phyloP scores from a whole-genome alignment of 2,113 vertebrate species.

The Limnothrissa miodon region DNA sequence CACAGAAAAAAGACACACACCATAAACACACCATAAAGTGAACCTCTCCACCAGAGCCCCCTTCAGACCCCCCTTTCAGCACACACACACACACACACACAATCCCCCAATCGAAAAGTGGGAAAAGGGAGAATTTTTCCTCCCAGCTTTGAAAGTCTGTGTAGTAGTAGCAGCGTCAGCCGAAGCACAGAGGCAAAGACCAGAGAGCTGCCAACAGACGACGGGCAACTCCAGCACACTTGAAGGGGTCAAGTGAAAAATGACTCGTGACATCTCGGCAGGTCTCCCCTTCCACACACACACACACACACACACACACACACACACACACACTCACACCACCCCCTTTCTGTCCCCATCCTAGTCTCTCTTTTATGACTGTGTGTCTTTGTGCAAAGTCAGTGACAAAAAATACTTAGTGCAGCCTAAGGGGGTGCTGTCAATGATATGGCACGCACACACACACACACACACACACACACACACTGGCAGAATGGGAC shows the following conservation, averaged over 20 bases:
- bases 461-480: not conserved
- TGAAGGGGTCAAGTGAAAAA: constrained; percentile 17
- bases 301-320: no score
- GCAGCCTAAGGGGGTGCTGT: not conserved
- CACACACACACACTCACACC: no score
- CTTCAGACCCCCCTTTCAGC: no score
- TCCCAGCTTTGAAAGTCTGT: not conserved
- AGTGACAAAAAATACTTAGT: not conserved
- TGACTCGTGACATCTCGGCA: not conserved
- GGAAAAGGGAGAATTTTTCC: not conserved
- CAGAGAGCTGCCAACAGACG: not conserved
- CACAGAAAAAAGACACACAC: constrained; percentile 25
- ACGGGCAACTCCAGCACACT: not conserved
- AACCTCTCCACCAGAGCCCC: no score
- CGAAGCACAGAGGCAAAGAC: not conserved
- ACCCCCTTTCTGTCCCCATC: not conserved
- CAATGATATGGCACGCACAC: not conserved
- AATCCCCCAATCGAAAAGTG: no score
- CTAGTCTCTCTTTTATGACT: not conserved
- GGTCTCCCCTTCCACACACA: not conserved
- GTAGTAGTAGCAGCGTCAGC: not conserved
- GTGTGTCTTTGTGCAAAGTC: constrained; percentile 17
- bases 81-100: no score
- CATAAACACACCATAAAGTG: not conserved
- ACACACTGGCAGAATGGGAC: not conserved